Conservation (phyloP, 2,113 vertebrate genomes). For the Anas platyrhynchos region DNA sequence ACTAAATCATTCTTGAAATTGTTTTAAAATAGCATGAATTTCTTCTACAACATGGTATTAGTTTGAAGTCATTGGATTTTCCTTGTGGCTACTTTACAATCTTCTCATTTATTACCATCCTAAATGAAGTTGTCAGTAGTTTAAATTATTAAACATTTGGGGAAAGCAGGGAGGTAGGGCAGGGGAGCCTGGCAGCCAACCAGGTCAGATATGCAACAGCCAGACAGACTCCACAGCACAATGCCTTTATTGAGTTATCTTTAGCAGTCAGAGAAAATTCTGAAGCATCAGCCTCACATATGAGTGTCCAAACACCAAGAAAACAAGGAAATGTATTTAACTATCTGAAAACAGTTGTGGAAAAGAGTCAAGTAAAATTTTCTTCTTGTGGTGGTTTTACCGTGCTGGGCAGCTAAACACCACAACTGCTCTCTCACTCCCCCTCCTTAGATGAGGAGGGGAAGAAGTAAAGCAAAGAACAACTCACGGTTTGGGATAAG, state of each 20-base stretch:
- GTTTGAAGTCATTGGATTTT: slow-evolving; percentile 6
- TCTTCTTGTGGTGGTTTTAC: not conserved
- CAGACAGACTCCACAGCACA: not conserved
- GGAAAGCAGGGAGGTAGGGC: not conserved
- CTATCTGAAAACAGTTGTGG: not conserved
- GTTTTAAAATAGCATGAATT: not conserved
- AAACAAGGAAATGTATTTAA: not conserved
- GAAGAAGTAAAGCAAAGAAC: no score
- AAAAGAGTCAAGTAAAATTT: not conserved
- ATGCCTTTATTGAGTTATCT: not conserved
- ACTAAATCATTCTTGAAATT: not conserved
- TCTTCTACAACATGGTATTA: not conserved
- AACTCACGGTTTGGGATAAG: no score
- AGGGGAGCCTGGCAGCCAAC: not conserved
- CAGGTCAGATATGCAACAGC: not conserved
- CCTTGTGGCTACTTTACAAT: not conserved
- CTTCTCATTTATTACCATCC: not conserved
- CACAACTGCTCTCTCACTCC: no score
- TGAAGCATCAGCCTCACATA: not conserved
- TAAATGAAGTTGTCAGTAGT: not conserved
- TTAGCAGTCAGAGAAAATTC: not conserved
- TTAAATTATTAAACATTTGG: not conserved
- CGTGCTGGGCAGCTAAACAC: no score
- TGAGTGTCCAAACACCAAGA: not conserved
- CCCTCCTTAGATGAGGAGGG: no score